These are phyloP conservation scores for Ardeotis arabs DNA, from an alignment of 2,113 vertebrate genomes.

Conservation along the genomic window DNA sequence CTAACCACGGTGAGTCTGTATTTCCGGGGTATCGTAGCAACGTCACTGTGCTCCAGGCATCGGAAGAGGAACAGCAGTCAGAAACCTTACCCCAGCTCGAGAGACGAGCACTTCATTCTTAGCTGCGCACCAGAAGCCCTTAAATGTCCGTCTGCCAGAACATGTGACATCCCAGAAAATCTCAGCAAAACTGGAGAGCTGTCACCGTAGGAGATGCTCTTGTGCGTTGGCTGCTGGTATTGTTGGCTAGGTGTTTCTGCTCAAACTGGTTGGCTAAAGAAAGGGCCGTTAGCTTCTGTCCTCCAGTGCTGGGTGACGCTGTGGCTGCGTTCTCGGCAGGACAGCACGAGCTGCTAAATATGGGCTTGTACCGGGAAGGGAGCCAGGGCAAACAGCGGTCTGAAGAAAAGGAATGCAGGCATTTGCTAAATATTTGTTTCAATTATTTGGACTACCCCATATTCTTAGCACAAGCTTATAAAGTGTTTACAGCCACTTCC, in stretches of 20 bases:
- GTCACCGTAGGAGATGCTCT: fast-evolving
- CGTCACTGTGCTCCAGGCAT: background rate
- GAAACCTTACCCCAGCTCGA: background rate
- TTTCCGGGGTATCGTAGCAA: fast-evolving
- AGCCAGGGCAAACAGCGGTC: background rate
- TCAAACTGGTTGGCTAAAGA: fast-evolving
- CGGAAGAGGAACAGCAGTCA: background rate
- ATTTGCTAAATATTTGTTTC: background rate
- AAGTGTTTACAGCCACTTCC: background rate
- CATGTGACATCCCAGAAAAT: fast-evolving
- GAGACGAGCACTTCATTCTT: fast-evolving
- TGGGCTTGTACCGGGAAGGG: background rate
- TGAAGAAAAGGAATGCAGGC: background rate
- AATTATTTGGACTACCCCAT: background rate
- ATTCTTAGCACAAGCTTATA: background rate
- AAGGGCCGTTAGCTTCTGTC: background rate
- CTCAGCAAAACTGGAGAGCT: background rate
- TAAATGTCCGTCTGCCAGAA: fast-evolving
- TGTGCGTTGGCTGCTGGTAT: fast-evolving
- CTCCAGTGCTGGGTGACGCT: background rate
- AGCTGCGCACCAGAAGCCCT: background rate
- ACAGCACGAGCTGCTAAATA: background rate
- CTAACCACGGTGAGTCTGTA: fast-evolving
- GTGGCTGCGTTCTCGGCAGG: background rate
- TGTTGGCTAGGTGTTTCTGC: fast-evolving